A percentile compares a stretch with the other conserved stretches of the same genome.
These are phyloP conservation scores for Zosterops borbonicus DNA, from an alignment of 2,113 vertebrate species.

Conservation along the genomic window DNA sequence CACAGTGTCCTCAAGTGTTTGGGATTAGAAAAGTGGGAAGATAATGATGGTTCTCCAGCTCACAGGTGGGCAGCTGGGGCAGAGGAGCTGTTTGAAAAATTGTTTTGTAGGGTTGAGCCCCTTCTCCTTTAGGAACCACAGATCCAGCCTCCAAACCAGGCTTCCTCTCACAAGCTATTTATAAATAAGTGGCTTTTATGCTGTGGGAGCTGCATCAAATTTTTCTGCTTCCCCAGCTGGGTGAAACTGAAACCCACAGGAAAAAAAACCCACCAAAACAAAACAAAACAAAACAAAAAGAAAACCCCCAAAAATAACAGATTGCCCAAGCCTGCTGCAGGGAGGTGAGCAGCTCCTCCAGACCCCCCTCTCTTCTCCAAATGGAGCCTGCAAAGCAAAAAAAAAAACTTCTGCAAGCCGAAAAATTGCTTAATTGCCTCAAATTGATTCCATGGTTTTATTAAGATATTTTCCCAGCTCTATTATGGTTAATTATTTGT, in stretches of 20 bases:
- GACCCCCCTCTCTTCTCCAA: not conserved
- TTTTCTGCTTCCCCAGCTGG: not conserved
- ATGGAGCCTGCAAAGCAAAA: not conserved
- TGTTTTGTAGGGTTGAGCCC: not conserved
- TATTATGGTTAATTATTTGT: slow-evolving; percentile 67
- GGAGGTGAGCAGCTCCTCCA: not conserved
- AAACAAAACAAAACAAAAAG: not conserved
- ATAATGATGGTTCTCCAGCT: not conserved
- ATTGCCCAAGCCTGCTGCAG: not conserved
- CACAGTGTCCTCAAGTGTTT: not conserved
- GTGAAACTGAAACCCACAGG: not conserved
- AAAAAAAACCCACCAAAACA: too few species aligned
- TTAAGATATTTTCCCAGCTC: slow-evolving; percentile 63
- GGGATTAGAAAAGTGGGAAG: not conserved
- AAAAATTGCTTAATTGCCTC: slow-evolving; percentile 64
- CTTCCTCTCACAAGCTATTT: not conserved
- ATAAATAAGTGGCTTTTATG: not conserved
- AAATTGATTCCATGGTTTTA: slow-evolving; percentile 63
- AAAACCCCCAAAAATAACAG: too few species aligned
- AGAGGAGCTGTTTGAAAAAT: not conserved
- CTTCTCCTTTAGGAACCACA: not conserved
- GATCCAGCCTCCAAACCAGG: not conserved
- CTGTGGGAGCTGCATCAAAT: not conserved
- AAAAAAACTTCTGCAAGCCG: slow-evolving; percentile 25
- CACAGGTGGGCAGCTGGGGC: not conserved